Base-by-base conservation (phyloP, 2,888 invertebrate species). In the Troglohyphantes excavatus region DNA sequence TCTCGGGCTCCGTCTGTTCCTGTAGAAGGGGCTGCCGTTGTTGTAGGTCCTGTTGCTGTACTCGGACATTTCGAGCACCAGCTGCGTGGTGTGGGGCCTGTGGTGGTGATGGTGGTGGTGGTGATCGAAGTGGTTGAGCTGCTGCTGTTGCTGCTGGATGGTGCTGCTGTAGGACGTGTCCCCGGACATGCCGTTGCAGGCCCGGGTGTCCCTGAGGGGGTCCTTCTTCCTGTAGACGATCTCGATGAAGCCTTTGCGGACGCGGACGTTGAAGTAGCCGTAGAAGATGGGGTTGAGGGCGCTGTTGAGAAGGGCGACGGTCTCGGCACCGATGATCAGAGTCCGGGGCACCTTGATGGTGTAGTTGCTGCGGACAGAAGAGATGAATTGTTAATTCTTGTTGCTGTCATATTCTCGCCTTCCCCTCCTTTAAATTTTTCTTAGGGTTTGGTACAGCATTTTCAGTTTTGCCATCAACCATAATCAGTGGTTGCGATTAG, bases 241-340 rank as follows among this genome's bases (percentile, higher is more conserved):
- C 70, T 91, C 91, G 17, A 90, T 90, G 63, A 92, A 91, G n/a
- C 92, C 92, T 81, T 92, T 92, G 68, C 91, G 91, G 9, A 92
- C 85, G 1, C 92, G 79, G 11, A 93, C 91, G 91, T 94, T 94
- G 92, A 94, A 94, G 91, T 93, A 93, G 61, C 94, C 93, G 92
- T 94, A 94, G 39, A 94, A 92, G 17, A 94, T 91, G 0, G 94
- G 94, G 91, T 94, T 94, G 17, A 94, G 92, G 6, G 93, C 94
- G 90, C 94, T 94, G 91, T 92, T 92, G 65, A 92, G 84, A n/a
- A 92, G 91, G 19, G 92, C 92, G 29, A 92, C 59, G 1, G 92
- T 92, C 88, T 94, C 94, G 0, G 93, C 93, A 68, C 94, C 93
- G 0, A 93, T 93, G 91, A 93, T 92, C 19, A 94, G 92, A 2